Evolutionary conservation across 2,113 vertebrate genomes (phyloP), one percentile per base, ranked within the genome.

Genomic region (Sula dactylatra): DNA sequence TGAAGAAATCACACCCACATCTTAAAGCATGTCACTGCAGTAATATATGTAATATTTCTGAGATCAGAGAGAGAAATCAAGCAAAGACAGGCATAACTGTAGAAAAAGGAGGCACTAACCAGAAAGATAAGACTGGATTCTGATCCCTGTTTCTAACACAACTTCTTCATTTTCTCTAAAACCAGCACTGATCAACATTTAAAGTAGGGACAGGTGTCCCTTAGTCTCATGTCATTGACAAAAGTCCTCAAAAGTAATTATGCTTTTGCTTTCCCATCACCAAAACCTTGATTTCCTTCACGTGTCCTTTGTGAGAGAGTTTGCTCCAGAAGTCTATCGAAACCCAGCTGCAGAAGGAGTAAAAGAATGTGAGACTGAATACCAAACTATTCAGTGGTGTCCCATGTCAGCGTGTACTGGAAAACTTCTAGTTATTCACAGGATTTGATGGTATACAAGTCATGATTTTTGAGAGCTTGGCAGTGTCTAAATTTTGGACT

Each of bases 271-370:
- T 81, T 86, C 24, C n/a, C 6, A 17, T 36, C 31, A 38, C 2
- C 2, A 11, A 80, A 38, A 47, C 10, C 10, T 65, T 62, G 20
- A 31, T 76, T 78, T 82, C 25, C 8, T 67, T 61, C 47, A 13
- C 0, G 0, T 44, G 17, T 4, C 10, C 16, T 72, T 47, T 36
- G 38, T 5, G 1, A 83, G 17, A 42, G 9, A 76, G 20, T 10
- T 83, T 69, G 13, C 3, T 94, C 10, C 27, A 54, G 20, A 13
- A 82, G 10, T 40, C 22, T 55, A 80, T 38, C 31, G 21, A 92
- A 69, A 69, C 9, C 2, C 22, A 76, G 1, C 26, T 26, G 32
- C 20, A 72, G 47, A 5, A 81, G 16, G 12, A 69, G 5, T 55
- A 11, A 38, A 7, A 79, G 32, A 54, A 76, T 19, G 13, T 27